Evolutionary conservation across 2,797 vertebrate species (phyloP), one percentile per base, ranked within the genome.

Genomic region (Onychomys leucogaster): DNA sequence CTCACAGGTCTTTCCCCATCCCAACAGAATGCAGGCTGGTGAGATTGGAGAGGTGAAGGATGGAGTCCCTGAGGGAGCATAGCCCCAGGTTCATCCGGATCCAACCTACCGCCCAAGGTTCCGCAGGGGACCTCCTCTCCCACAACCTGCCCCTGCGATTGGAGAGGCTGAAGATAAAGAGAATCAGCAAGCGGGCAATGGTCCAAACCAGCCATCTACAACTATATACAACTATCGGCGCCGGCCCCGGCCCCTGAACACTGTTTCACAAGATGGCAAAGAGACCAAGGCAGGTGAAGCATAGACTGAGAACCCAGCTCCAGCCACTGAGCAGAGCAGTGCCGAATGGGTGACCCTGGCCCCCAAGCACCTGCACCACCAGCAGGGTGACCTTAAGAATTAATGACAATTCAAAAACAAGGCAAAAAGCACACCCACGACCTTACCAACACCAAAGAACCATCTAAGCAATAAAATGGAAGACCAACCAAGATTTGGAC

Each of bases 221-320:
- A n/a, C n/a, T n/a, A n/a, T n/a, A n/a, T 99, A 99, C 97, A 99
- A 99, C 98, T 99, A 98, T 37, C 97, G 98, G 27, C 98, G 98
- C 41, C 98, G 98, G 23, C 98, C 98, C 14, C 98, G 98, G 49
- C 98, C 98, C 1, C 97, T 96, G 21, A 98, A 34, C 0, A 95
- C 98, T 67, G 98, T 98, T 9, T 86, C 98, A 57, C 98, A 98
- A 95, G 98, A 98, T 89, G 98, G 98, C 95, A 99, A 98, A 94
- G 98, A 99, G 97, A 93, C 89, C 97, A 98, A 99, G 98, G 97
- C 97, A 96, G 96, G 98, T 97, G 99, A 98, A 97, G 98, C 96
- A 92, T 96, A 98, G 94, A 94, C 98, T 88, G 99, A 98, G 98
- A 98, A 98, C 97, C 98, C 98, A 83, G 98, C 98, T 98, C 98